phyloP scores from a whole-genome alignment of 2,888 invertebrate species.

The Parasteatoda lunata region DNA sequence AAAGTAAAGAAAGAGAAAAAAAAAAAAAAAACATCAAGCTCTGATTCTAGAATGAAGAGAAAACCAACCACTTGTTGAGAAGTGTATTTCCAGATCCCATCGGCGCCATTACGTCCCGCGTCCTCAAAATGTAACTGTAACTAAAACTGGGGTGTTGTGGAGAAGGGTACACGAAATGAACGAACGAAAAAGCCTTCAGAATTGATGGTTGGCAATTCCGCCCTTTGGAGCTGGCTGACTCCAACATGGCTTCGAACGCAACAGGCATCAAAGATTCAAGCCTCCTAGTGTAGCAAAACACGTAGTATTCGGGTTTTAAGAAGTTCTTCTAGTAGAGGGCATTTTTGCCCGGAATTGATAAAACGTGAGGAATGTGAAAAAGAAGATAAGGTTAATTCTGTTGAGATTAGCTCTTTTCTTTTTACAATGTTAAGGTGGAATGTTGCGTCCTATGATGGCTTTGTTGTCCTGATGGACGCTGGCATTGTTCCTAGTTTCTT shows the following conservation, averaged over 20 bases:
- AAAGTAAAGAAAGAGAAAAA: not conserved
- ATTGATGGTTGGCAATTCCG: slow-evolving; percentile 35
- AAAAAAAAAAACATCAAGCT: slow-evolving; percentile 30
- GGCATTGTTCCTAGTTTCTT: not conserved
- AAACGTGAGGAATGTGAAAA: slow-evolving; percentile 5
- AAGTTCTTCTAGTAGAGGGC: not conserved
- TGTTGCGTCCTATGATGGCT: slow-evolving; percentile 4
- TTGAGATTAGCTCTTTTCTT: not conserved
- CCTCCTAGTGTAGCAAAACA: slow-evolving; percentile 5
- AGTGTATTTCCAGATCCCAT: slow-evolving; percentile 32
- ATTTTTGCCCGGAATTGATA: slow-evolving; percentile 8
- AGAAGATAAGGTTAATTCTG: slow-evolving; percentile 10
- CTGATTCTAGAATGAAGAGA: slow-evolving; percentile 8
- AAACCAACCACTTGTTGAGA: slow-evolving; percentile 47
- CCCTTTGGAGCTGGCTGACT: not conserved
- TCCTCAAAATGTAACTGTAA: slow-evolving; percentile 14
- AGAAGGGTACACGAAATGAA: slow-evolving; percentile 18
- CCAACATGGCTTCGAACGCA: slow-evolving; percentile 2
- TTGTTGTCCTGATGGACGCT: not conserved
- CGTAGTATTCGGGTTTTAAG: slow-evolving; percentile 12
- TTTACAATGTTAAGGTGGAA: not conserved
- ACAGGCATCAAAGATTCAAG: slow-evolving; percentile 52
- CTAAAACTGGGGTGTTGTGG: not conserved
- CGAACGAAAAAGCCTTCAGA: slow-evolving; percentile 4
- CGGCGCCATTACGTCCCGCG: slow-evolving; percentile 32